Base-by-base conservation (phyloP, 2,113 vertebrate genomes). In the Pardalotus punctatus region DNA sequence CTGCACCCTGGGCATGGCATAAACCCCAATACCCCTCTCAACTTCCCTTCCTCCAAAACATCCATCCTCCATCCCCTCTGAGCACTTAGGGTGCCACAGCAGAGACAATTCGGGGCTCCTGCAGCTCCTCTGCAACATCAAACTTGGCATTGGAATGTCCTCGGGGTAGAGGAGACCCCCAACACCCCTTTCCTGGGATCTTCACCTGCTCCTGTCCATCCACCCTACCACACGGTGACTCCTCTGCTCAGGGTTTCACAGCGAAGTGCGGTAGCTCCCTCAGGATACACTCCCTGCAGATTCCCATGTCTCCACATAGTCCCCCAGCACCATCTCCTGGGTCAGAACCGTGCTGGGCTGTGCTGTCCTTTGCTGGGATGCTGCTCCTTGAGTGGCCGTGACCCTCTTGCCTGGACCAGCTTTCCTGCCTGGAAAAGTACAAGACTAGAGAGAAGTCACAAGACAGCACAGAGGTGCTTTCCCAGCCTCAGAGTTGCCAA, bases 101-200 rank as follows among this genome's bases (percentile, higher is more conserved):
- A 69, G 58, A 27, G 22, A 35, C 25, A 23, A 0, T 12, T 4
- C 48, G 7, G 14, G 12, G 19, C 33, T 87, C 51, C 58, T 65
- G n/a, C 11, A 33, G 45, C 27, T 82, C 57, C 33, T 71, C 50
- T 86, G 28, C n/a, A 66, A 56, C 54, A 62, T 24, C 31, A 50
- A 14, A 53, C 14, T 31, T 10, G 11, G 27, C 7, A 10, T 1
- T 53, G 0, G 31, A 27, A 35, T 64, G 36, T 22, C 33, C 27
- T 29, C 48, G 35, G 12, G 6, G 21, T 2, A n/a, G 45, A 43
- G 50, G 22, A 57, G 24, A 58, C 17, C 42, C 21, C 58, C 40
- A 36, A 40, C 11, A 45, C 4, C 13, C 31, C 10, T 11, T 48
- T 53, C 22, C 45, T 0, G 0, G 22, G 25, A 2, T 69, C 33